These are phyloP conservation scores for Thyatira batis DNA, from an alignment of 2,888 invertebrate species.

Conservation along the genomic window DNA sequence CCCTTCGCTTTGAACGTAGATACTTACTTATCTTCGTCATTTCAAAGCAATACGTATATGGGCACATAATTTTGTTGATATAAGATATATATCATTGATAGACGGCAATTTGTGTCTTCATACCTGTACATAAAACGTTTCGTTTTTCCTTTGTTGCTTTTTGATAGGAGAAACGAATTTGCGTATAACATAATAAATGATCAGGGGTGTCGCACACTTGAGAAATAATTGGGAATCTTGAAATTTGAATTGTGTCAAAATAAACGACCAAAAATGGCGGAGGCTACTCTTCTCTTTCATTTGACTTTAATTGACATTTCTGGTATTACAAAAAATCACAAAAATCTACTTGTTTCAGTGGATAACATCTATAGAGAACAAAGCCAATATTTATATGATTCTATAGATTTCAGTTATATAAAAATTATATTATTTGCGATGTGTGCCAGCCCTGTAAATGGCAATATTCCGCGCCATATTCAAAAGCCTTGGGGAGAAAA, in stretches of 20 bases:
- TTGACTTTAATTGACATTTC: no score
- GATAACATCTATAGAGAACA: no score
- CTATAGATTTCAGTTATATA: not conserved
- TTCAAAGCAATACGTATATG: not conserved
- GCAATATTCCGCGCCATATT: constrained; percentile 46
- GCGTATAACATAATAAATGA: constrained; percentile 57
- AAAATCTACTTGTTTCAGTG: not conserved
- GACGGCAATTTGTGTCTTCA: constrained; percentile 5
- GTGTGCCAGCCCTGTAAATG: not conserved
- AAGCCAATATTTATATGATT: no score
- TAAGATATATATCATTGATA: not conserved
- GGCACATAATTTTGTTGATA: not conserved
- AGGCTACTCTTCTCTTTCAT: no score
- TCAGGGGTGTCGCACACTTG: constrained; percentile 6
- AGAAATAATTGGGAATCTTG: not conserved
- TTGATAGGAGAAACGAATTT: constrained; percentile 57
- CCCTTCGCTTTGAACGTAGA: not conserved
- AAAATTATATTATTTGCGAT: not conserved
- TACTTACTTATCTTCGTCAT: not conserved
- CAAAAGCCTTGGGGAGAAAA: constrained; percentile 36
- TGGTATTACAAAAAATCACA: not conserved
- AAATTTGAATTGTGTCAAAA: not conserved
- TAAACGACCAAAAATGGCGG: no score
- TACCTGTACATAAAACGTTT: constrained; percentile 18
- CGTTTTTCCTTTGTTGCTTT: constrained; percentile 52